Percentiles rank a stretch among this genome's conserved stretches.
Evolutionary conservation across 2,888 invertebrate genomes (phyloP).

Genomic region (Melanotus villosus): DNA sequence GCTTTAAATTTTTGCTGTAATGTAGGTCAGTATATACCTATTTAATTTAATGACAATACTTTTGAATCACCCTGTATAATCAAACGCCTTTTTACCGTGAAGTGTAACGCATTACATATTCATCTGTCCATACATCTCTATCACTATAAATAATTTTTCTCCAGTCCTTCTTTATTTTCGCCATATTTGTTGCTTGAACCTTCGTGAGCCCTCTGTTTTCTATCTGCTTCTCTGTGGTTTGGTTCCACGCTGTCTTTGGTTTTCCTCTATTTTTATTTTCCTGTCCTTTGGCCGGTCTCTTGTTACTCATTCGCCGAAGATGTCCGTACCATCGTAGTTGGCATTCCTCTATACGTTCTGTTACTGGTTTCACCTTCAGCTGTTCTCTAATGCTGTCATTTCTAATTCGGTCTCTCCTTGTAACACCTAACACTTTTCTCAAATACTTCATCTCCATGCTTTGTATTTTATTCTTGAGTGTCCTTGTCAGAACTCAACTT

Average conservation of each 20-base stretch:
- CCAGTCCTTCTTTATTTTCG: not conserved
- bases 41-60: too few species aligned
- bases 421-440: slow-evolving; percentile 18
- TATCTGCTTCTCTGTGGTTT: slow-evolving; percentile 2
- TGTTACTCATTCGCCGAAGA: not conserved
- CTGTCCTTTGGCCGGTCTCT: not conserved
- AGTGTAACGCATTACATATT: too few species aligned
- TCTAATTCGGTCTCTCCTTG: slow-evolving; percentile 11
- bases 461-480: slow-evolving; percentile 9
- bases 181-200: slow-evolving; percentile 1
- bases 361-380: slow-evolving; percentile 2
- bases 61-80: too few species aligned
- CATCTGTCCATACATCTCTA: too few species aligned
- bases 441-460: slow-evolving; percentile 29
- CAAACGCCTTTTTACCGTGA: too few species aligned
- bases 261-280: slow-evolving; percentile 18
- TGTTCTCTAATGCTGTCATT: slow-evolving; percentile 16
- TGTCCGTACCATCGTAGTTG: slow-evolving; percentile 29
- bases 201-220: slow-evolving; percentile 4
- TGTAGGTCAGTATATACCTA: too few species aligned
- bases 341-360: not conserved
- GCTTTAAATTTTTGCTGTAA: too few species aligned
- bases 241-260: slow-evolving; percentile 17
- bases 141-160: not conserved
- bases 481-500: slow-evolving; percentile 12